Base-by-base conservation (phyloP, 2,888 invertebrate species). In the Neria commutata region DNA sequence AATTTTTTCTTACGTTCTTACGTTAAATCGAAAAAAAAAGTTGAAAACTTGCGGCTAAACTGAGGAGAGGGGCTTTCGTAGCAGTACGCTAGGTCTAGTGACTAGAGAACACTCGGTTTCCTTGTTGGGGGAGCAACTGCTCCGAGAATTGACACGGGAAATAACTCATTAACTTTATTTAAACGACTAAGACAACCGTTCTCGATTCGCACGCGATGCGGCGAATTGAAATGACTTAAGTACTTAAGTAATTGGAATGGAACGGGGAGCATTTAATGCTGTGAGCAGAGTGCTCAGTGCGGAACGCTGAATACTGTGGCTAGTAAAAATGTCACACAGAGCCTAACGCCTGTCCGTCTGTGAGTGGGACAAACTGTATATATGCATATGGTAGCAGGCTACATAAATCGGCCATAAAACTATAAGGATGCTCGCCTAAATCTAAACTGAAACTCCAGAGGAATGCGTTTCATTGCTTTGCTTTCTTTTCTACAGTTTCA, bases 91-190 rank as follows among this genome's bases (percentile, higher is more conserved):
- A 74, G 67, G 65, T 68, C 72, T 73, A 75, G 72, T 74, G 76
- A 75, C 76, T 75, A 76, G 76, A 76, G 70, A 71, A 73, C 71
- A 76, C 75, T 76, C 76, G 72, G 67, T 65, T 63, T 54, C 49
- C 58, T 63, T 60, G 37, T n/a, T n/a, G n/a, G n/a, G n/a, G n/a
- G n/a, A 29, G 6, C 29, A 29, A 29, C 29, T 29, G 6, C 29
- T 37, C n/a, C 4, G 8, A n/a, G 37, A 8, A 37, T n/a, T 14
- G n/a, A n/a, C 8, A 4, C 8, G 11, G 11, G 29, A 29, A 29
- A 29, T 8, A 29, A 29, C 29, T 29, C 6, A 29, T 8, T 11
- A 37, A 37, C 6, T 29, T 29, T 29, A 29, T 29, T 29, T 29
- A 29, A 29, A 29, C 11, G 29, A 29, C 29, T 29, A 29, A 29